A percentile compares a stretch with the other conserved stretches of the same genome.
These are phyloP conservation scores for Oscheius sp. DNA, from an alignment of 2,888 invertebrate species.

Conservation along the genomic window DNA sequence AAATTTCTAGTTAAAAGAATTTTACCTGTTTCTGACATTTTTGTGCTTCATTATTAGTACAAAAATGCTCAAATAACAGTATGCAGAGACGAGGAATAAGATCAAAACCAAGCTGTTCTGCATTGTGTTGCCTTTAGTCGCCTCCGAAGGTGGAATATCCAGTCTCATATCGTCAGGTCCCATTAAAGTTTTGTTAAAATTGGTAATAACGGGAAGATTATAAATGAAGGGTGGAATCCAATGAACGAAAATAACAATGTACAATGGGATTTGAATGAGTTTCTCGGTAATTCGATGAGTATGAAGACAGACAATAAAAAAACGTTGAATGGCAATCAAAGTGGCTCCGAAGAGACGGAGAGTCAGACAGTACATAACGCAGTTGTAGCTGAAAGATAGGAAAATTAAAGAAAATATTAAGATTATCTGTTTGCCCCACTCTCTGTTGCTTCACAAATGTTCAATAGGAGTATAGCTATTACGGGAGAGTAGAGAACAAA, in stretches of 20 bases:
- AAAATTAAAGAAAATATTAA: not conserved
- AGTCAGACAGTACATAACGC: conserved; percentile 5
- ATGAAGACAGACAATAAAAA: conserved; percentile 3
- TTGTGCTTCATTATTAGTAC: not conserved
- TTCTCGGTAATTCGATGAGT: not conserved
- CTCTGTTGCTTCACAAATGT: too few relatives aligned
- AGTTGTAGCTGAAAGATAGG: not conserved
- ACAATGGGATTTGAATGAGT: not conserved
- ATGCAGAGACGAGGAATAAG: not conserved
- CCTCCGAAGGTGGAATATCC: not conserved
- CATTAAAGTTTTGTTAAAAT: conserved; percentile 1
- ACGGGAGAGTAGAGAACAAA: not conserved
- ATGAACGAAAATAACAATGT: not conserved
- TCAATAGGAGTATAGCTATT: too few relatives aligned
- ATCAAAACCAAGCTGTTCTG: conserved; percentile 7
- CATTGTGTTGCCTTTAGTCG: not conserved
- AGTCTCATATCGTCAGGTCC: conserved; percentile 8
- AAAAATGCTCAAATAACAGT: conserved; percentile 1
- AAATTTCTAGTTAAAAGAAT: too few relatives aligned
- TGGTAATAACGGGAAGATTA: not conserved
- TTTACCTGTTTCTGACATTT: not conserved
- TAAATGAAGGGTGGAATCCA: conserved; percentile 6
- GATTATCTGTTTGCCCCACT: too few relatives aligned
- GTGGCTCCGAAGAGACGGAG: conserved; percentile 13
- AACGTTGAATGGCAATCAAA: conserved; percentile 11